Conservation (phyloP, 1,140 invertebrate genomes). For the Drosophila subobscura region DNA sequence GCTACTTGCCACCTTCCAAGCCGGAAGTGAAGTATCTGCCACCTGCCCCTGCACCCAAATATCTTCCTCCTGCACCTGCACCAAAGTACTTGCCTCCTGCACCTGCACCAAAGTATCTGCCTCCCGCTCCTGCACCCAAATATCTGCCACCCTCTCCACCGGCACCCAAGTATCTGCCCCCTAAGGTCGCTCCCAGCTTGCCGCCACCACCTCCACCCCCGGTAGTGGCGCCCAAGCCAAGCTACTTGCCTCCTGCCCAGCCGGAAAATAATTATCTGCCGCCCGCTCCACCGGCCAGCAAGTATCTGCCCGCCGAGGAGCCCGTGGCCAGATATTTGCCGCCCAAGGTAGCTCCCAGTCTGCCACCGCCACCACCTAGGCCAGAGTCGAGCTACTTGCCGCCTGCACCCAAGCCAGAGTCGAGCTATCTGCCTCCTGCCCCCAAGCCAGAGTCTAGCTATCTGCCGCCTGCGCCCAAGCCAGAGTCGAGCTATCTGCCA, state of each 20-base stretch:
- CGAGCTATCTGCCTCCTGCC: constrained; percentile 45
- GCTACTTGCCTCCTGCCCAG: constrained; percentile 37
- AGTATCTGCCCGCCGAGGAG: constrained; percentile 44
- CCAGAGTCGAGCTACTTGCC: constrained; percentile 42
- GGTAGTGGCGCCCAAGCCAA: constrained; percentile 27
- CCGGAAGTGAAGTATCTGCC: too few species aligned
- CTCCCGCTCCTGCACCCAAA: constrained; percentile 41
- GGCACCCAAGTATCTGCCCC: constrained; percentile 32
- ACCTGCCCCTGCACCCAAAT: constrained; percentile 9
- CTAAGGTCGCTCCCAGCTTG: constrained; percentile 56
- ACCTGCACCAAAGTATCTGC: constrained; percentile 26
- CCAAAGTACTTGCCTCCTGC: constrained; percentile 16
- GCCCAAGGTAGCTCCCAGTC: constrained; percentile 56
- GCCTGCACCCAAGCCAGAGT: constrained; percentile 36
- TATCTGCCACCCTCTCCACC: constrained; percentile 32
- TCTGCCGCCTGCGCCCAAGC: constrained; percentile 43
- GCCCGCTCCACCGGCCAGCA: constrained; percentile 34
- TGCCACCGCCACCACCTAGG: constrained; percentile 57
- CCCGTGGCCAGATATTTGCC: constrained; percentile 44
- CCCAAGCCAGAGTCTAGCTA: constrained; percentile 43
- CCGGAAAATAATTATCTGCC: constrained; percentile 43
- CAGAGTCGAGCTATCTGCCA: constrained; percentile 50
- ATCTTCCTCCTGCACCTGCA: neutral
- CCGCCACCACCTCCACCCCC: constrained; percentile 57
- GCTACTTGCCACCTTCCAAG: too few species aligned